Evolutionary conservation across 2,888 invertebrate species (phyloP), one percentile per base, ranked within the genome.

Genomic region (Scaptomyza tumidula): DNA sequence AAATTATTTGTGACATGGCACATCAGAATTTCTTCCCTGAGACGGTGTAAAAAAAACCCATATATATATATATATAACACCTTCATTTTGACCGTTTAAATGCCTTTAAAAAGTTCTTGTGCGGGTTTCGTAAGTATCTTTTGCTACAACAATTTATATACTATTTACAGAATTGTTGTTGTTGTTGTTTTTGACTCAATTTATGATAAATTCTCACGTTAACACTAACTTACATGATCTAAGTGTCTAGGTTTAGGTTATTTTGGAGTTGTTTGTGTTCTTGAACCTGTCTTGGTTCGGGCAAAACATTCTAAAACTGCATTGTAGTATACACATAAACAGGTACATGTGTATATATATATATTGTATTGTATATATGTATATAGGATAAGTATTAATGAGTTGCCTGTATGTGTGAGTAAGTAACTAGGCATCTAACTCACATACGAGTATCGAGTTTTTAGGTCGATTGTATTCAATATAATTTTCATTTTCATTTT

Each of bases 1-100:
- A 57, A 57, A 35, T 50, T 19, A 59, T 65, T 71, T 77, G 75
- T 80, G 77, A 64, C 88, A 88, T 88, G 88, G 88, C 88, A 88
- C 88, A 82, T 82, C 78, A 84, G 88, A 88, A 89, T 89, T 85
- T 54, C 62, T 72, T 71, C 65, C 62, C 48, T 62, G 64, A 77
- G 84, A 83, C 78, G 80, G 83, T 82, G 4, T 39, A 39, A 39
- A 50, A 27, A 33, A 46, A 46, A 6, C n/a, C 3, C 13, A 49
- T 49, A 9, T 9, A 14, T 46, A 45, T 24, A 44, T 13, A 44
- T 24, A 24, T 24, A 24, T 24, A 24, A 24, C 24, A 3, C 24
- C 24, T 24, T 65, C 27, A 46, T 53, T 35, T 35, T 46, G 46
- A 53, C 61, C 63, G 44, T 59, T 49, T 59, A 59, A 52, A 60